These are phyloP conservation scores for Penelope pileata DNA, from an alignment of 2,113 vertebrate species.

Conservation along the genomic window DNA sequence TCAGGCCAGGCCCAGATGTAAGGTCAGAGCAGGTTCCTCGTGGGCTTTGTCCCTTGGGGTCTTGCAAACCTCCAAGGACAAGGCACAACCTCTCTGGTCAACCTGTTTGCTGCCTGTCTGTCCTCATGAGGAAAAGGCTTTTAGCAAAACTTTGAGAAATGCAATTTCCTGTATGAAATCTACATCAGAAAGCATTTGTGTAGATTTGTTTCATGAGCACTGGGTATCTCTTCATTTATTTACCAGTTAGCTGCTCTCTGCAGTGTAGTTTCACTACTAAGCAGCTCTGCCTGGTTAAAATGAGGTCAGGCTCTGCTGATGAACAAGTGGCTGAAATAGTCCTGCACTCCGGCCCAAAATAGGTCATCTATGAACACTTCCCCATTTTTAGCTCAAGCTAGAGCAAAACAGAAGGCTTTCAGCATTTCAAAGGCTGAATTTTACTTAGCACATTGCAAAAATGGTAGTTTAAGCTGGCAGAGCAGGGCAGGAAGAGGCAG, in stretches of 20 bases:
- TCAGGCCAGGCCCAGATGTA: not conserved
- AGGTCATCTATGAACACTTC: constrained; percentile 8
- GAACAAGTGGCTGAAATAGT: constrained; percentile 6
- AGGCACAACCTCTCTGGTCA: not conserved
- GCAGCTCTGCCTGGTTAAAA: constrained; percentile 31
- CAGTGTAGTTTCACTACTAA: not conserved
- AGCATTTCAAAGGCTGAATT: not conserved
- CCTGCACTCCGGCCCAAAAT: constrained; percentile 30
- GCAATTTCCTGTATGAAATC: not conserved
- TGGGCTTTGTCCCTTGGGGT: not conserved
- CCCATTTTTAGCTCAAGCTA: constrained; percentile 11
- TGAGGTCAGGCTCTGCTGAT: constrained; percentile 28
- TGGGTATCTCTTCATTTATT: not conserved
- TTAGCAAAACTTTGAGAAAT: not conserved
- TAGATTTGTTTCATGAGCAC: not conserved
- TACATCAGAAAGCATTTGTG: not conserved
- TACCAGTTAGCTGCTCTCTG: not conserved
- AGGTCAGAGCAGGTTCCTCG: not conserved
- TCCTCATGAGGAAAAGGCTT: not conserved
- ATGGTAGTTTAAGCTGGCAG: not conserved
- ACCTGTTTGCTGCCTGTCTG: not conserved
- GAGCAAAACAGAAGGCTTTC: not conserved
- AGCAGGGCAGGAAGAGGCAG: not conserved
- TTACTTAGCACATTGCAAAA: not conserved
- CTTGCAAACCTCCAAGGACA: not conserved